Evolutionary conservation across 1,140 invertebrate genomes (phyloP), one percentile per base, ranked within the genome.

Genomic region (Drosophila murphyi): DNA sequence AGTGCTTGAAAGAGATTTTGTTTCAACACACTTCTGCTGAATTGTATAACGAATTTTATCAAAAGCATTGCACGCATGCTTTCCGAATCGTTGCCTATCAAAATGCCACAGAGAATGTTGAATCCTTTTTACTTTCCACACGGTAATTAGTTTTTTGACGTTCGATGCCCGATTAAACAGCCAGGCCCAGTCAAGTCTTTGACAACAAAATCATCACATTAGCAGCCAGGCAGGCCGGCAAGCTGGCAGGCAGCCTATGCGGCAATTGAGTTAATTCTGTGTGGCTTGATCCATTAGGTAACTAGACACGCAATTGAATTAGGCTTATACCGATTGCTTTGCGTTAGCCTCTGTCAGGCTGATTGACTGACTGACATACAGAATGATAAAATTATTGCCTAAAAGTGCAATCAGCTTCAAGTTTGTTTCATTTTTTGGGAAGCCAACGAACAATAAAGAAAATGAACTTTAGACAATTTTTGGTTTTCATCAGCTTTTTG

Each of bases 331-430:
- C 20, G 20, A 20, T 20, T 20, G 20, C 20, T 20, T 63, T 85
- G 79, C 64, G 39, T 43, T 43, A 63, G 70, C 72, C 77, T 51
- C 52, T 41, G 47, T 39, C 39, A 54, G 39, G 41, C 35, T 59
- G 71, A 68, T 60, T 79, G 63, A 48, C 29, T 65, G 63, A 37
- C 34, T 80, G 72, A 34, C 43, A 47, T 57, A 12, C 78, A 62
- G 74, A 75, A 67, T 87, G 76, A 72, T 65, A 76, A 76, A 87
- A 76, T 87, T 79, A 82, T 87, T 73, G 83, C 76, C 76, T 74
- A 68, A 72, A 55, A 82, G 82, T 80, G 65, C 74, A 86, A 78
- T 86, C 80, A 62, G 73, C 74, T 56, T 68, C 72, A 74, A 60
- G 43, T 72, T 62, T 34, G 43, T 34, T 72, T 55, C 5, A 39